Evolutionary conservation across 2,888 invertebrate genomes (phyloP), one percentile per base, ranked within the genome.

Genomic region (Priapulus caudatus): DNA sequence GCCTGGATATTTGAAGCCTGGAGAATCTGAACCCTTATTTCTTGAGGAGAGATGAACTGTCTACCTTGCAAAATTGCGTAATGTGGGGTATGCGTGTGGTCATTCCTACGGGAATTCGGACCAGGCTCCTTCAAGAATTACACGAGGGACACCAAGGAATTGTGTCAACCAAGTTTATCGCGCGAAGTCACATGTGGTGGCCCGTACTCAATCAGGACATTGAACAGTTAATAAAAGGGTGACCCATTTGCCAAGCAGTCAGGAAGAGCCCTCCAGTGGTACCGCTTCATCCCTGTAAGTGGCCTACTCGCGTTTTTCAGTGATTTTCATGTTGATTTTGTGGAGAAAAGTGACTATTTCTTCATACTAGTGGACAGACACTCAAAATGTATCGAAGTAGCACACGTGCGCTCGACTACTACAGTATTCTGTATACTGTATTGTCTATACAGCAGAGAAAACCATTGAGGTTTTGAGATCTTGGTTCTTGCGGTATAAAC

Each of bases 221-320:
- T n/a, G 33, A 10, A 10, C 10, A 33, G n/a, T n/a, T n/a, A n/a
- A n/a, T n/a, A n/a, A n/a, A n/a, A n/a, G n/a, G n/a, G n/a, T n/a
- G n/a, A n/a, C n/a, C n/a, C n/a, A 33, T 33, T 33, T 33, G 33
- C 33, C 33, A 33, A 33, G 33, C 33, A 33, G n/a, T 33, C 10
- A 33, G 33, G 33, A 33, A 33, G 10, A n/a, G n/a, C n/a, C 33
- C 33, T 10, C 10, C 33, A 10, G 10, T n/a, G n/a, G 10, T n/a
- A 33, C 33, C 33, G 10, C n/a, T 33, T 10, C 33, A 10, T 33
- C 33, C 33, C 10, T 33, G 33, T 10, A 33, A n/a, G 33, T n/a
- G n/a, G n/a, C 10, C 33, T 33, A n/a, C n/a, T n/a, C n/a, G n/a
- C n/a, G n/a, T n/a, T n/a, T n/a, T n/a, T n/a, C n/a, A n/a, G n/a